phyloP scores from a whole-genome alignment of 2,113 vertebrate species.

The Epinephelus lanceolatus region DNA sequence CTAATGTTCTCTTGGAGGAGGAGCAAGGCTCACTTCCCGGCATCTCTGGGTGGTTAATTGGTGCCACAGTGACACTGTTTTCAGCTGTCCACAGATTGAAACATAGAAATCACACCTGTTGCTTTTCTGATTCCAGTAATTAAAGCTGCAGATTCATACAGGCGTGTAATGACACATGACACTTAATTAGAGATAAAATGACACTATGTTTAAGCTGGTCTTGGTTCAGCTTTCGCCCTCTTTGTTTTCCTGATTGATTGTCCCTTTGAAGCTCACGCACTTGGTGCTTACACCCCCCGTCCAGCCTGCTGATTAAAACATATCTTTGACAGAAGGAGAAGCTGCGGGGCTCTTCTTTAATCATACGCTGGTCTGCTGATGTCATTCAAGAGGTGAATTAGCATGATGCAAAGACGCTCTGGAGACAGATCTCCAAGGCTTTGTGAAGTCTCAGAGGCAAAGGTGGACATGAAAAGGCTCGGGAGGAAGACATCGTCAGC shows the following conservation, averaged over 20 bases:
- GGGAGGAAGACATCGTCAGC: constrained; percentile 9
- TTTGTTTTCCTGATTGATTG: constrained; percentile 45
- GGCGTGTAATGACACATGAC: neutral
- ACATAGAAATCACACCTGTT: constrained; percentile 1
- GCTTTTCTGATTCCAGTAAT: constrained; percentile 22
- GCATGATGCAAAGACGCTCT: constrained; percentile 5
- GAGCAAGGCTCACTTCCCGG: neutral
- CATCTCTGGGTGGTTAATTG: constrained; percentile 51
- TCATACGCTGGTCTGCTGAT: constrained; percentile 39
- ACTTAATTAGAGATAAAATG: constrained; percentile 34
- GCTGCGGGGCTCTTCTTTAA: constrained; percentile 40
- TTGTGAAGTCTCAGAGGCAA: constrained; percentile 16
- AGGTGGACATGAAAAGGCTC: constrained; percentile 40
- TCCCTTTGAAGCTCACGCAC: constrained; percentile 31
- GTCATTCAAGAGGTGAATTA: constrained; percentile 52
- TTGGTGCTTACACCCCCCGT: neutral
- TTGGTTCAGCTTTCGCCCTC: neutral
- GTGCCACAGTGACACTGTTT: constrained; percentile 18
- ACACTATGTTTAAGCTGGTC: neutral
- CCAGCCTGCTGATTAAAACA: constrained; percentile 36
- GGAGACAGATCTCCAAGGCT: constrained; percentile 24
- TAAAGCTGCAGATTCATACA: constrained; percentile 19
- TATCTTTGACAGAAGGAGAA: constrained; percentile 39
- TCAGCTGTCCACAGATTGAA: constrained; percentile 27
- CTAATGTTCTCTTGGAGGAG: neutral